Evolutionary conservation across 2,888 invertebrate genomes (phyloP), one percentile per base, ranked within the genome.

Genomic region (Pomacea canaliculata): DNA sequence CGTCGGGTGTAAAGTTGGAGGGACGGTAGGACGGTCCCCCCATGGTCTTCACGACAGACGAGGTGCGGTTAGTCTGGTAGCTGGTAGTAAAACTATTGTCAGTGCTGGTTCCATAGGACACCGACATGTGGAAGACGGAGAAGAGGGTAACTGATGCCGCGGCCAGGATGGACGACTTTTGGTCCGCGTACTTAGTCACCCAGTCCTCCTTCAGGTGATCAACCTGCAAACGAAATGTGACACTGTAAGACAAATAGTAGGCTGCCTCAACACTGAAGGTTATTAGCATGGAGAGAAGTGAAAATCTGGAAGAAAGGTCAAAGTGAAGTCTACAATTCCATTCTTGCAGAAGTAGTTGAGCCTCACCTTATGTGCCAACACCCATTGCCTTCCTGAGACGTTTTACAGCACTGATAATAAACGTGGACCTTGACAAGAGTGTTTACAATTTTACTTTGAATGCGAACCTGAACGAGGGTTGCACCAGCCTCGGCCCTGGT

Each of bases 1-100:
- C 74, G 46, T 82, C 79, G 7, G 83, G 79, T 16, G 84, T 81
- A 71, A 82, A 86, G 74, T 86, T 86, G 46, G 74, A 75, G n/a
- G 83, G 83, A 56, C 80, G 81, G 82, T 76, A 82, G 16, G 83
- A 72, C 0, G 85, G 83, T 8, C 87, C 77, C 27, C 80, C 79
- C 27, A 51, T 37, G n/a, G 75, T 74, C 23, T 69, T 62, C 56
- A 78, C 51, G 27, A n/a, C 75, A n/a, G 80, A 80, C 23, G 73
- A 70, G 7, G 68, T 73, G 18, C 77, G 23, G 5, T 62, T 60
- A 0, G 51, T 48, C 12, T n/a, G 13, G 63, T 74, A 74, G 2
- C 18, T 7, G 10, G 59, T 19, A 18, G 27, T 1, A 27, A 74
- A 62, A 18, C 23, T 69, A 16, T 74, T 9, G 69, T 69, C 62